A percentile compares a stretch with the other conserved stretches of the same genome.
These are phyloP conservation scores for Miniopterus natalensis DNA, from an alignment of 2,113 vertebrate genomes.

Conservation along the genomic window DNA sequence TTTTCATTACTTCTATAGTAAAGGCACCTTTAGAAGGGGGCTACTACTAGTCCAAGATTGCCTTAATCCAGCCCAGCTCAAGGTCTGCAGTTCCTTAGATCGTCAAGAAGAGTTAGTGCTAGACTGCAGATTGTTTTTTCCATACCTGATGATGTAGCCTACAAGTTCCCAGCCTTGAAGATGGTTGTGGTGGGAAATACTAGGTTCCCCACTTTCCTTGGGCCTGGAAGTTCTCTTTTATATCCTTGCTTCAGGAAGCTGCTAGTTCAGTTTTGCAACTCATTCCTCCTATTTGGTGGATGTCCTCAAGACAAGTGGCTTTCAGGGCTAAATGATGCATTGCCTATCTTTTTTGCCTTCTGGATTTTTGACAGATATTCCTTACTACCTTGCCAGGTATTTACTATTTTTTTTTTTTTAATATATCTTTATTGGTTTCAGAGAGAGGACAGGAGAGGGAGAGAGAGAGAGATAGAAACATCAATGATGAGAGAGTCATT, in stretches of 20 bases:
- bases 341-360: not conserved
- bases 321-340: not conserved
- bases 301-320: not conserved
- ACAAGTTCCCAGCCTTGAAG: not conserved
- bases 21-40: not conserved
- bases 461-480: no score
- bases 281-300: not conserved
- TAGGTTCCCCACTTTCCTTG: not conserved
- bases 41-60: not conserved
- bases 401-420: no score
- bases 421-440: no score
- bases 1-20: not conserved
- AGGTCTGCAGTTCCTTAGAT: not conserved
- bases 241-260: not conserved
- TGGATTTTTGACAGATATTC: slow-evolving; percentile 1
- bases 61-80: not conserved
- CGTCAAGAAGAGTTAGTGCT: not conserved
- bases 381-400: not conserved
- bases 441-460: no score
- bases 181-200: not conserved
- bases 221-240: not conserved
- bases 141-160: not conserved
- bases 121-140: not conserved
- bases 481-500: no score
- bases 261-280: not conserved